Evolutionary conservation across 2,113 vertebrate genomes (phyloP).

Genomic region (Carassius auratus): DNA sequence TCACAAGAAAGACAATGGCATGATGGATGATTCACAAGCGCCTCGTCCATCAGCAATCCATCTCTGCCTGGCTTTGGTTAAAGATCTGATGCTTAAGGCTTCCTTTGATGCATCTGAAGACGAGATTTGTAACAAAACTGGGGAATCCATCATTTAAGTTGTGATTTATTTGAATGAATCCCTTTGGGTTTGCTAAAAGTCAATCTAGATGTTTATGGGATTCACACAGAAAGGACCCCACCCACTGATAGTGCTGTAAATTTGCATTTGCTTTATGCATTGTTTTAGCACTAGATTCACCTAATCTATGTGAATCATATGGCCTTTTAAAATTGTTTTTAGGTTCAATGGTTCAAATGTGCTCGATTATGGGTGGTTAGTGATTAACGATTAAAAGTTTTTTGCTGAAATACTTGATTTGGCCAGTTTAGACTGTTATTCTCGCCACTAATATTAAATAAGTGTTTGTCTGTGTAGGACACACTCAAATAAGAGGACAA

Average conservation of each 20-base stretch:
- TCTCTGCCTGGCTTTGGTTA: slow-evolving; percentile 30
- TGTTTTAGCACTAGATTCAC: too few species aligned
- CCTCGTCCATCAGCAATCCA: slow-evolving; percentile 14
- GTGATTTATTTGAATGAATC: not conserved
- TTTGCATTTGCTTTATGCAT: not conserved
- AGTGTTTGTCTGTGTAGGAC: not conserved
- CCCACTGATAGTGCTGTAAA: not conserved
- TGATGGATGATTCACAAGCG: slow-evolving; percentile 34
- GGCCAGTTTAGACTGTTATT: not conserved
- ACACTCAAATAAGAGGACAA: slow-evolving; percentile 8
- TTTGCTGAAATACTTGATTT: not conserved
- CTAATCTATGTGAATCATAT: not conserved
- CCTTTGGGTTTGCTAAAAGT: not conserved
- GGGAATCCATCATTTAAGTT: slow-evolving; percentile 11
- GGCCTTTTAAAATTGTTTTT: too few species aligned
- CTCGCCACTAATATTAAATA: not conserved
- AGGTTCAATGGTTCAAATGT: not conserved
- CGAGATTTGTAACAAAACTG: not conserved
- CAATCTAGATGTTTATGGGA: not conserved
- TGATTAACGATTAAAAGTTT: too few species aligned
- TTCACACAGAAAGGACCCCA: not conserved
- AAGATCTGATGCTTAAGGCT: slow-evolving; percentile 17
- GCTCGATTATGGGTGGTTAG: not conserved
- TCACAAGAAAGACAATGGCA: slow-evolving; percentile 10
- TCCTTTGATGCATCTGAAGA: slow-evolving; percentile 30